Evolutionary conservation across 2,113 vertebrate genomes (phyloP).

Genomic region (Cairina moschata): DNA sequence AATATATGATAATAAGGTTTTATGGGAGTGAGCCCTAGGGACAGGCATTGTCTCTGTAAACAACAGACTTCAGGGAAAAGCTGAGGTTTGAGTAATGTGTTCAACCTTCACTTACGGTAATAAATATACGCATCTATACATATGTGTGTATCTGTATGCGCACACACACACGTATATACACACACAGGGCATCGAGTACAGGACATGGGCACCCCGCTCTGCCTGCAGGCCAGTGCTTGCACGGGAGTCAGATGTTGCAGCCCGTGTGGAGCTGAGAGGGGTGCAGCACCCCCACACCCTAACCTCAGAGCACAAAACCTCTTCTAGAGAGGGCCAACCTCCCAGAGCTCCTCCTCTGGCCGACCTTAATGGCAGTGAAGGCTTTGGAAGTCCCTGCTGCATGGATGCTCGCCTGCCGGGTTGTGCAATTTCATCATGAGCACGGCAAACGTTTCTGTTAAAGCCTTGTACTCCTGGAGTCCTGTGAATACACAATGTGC

Average conservation of each 20-base stretch:
- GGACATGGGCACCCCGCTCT: slow-evolving; percentile 1
- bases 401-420: fast-evolving
- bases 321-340: not conserved
- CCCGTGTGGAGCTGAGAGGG: fast-evolving
- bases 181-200: not conserved
- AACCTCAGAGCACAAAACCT: not conserved
- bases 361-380: not conserved
- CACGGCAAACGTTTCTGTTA: fast-evolving
- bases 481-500: not conserved
- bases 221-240: not conserved
- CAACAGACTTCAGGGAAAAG: slow-evolving; percentile 70
- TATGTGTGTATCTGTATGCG: not conserved
- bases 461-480: not conserved
- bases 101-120: slow-evolving; percentile 47
- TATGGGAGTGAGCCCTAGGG: slow-evolving; percentile 72
- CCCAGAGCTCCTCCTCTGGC: not conserved
- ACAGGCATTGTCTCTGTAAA: slow-evolving; percentile 73
- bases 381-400: not conserved
- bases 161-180: not conserved
- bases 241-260: not conserved
- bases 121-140: not conserved
- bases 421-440: fast-evolving
- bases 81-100: slow-evolving; percentile 70
- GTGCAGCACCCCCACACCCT: not conserved
- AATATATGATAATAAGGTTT: slow-evolving; percentile 77